Evolutionary conservation across 2,888 invertebrate species (phyloP), one percentile per base, ranked within the genome.

Genomic region (Malachius bipustulatus): DNA sequence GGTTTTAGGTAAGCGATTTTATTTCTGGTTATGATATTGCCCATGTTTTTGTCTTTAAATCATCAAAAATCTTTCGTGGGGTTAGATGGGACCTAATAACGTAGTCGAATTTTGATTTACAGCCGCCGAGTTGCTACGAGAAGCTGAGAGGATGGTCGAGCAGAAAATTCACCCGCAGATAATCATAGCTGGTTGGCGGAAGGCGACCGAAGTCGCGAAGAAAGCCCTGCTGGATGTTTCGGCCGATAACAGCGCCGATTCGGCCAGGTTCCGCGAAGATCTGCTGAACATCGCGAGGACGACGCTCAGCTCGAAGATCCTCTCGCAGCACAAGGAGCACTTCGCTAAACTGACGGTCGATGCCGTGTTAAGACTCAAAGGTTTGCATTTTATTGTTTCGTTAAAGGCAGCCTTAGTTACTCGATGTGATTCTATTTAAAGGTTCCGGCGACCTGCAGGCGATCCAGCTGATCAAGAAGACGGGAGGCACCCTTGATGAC

Each of bases 151-250:
- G 54, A 66, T 99, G 33, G 73, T 98, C 38, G 82, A 83, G 35
- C 85, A 88, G 64, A 93, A 93, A 61, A 77, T 98, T 44, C 98
- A 98, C 62, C 98, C 98, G 2, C 98, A 99, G 69, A 96, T 88
- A 1, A 93, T 99, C 41, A 88, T 98, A 43, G 70, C 84, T 35
- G 98, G 98, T 8, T 98, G 94, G 90, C 73, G 98, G 41, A 76
- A 78, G 49, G 90, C 97, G 11, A 75, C 81, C 1, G 76, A 77
- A 36, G 81, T 83, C 26, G 96, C 97, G 0, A 74, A 82, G 35
- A 73, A 77, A 45, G 90, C 94, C 1, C 69, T 99, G 2, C 69
- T 75, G 36, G 73, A 75, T 32, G 73, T 82, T 12, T 79, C 96
- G 14, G 70, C 73, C 52, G 89, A 94, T 59, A 84, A 96, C 60